Base-by-base conservation (phyloP, 2,888 invertebrate species). In the Temnothorax unifasciatus region DNA sequence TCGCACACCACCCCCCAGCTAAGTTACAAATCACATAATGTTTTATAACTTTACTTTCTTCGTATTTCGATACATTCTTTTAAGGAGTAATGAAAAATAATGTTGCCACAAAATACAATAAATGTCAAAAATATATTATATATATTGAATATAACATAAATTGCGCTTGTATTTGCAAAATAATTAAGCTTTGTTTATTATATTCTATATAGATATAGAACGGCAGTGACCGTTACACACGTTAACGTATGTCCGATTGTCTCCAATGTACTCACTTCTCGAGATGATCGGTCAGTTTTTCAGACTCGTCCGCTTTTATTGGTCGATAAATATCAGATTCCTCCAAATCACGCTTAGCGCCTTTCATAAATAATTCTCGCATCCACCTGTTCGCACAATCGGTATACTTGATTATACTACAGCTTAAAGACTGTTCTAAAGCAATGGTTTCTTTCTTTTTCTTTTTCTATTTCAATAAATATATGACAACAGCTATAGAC, bases 291-390 rank as follows among this genome's bases (percentile, higher is more conserved):
- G 94, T 93, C 3, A 95, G 87, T 57, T 68, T 86, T 86, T 94
- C 92, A 0, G 95, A 95, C 73, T 92, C 87, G 64, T 95, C 95
- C 2, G 86, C 84, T 41, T 89, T 91, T 0, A 95, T 83, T 0
- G 95, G 94, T 47, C 91, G 91, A 87, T 94, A 95, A 8, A 95
- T 89, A 84, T 96, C 95, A 11, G 93, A 87, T 15, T 94, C 83
- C 11, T 92, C 90, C n/a, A 95, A 90, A 50, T 94, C 94, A n/a
- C 89, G 92, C n/a, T 87, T 92, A 3, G 89, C 88, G 4, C 95
- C 95, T 88, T 94, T 94, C 76, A 90, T 87, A 81, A 95, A 95
- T 59, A 95, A 83, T 0, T 94, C 92, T 59, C 91, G 91, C 15
- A 95, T 90, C 95, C 95, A 96, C 93, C 95, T 95, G 13, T 44